A percentile compares a stretch with the other conserved stretches of the same genome.
These are phyloP conservation scores for Zosterops japonicus DNA, from an alignment of 2,113 vertebrate genomes.

Conservation along the genomic window DNA sequence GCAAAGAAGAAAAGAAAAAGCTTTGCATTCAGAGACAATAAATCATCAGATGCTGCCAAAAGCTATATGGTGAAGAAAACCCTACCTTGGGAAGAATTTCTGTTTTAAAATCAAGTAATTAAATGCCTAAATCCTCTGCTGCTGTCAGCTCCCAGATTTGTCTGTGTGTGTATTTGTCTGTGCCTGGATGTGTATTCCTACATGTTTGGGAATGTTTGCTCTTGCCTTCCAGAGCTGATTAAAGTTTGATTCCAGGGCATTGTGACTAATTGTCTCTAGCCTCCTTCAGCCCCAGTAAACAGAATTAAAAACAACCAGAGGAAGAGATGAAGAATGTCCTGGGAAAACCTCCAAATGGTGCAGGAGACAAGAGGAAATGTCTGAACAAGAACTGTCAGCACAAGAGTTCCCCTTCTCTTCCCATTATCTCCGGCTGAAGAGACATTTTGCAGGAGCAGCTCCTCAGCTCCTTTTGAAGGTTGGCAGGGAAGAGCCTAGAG, in stretches of 20 bases:
- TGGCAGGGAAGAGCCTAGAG: neutral
- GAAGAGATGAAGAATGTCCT: slow-evolving; percentile 62
- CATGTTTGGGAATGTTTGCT: slow-evolving; percentile 19
- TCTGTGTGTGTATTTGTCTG: too few relatives aligned
- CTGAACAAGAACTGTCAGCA: slow-evolving; percentile 41
- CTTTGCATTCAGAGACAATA: neutral
- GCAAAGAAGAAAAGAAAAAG: neutral
- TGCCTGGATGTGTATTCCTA: neutral
- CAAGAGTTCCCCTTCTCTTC: slow-evolving; percentile 7
- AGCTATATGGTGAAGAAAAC: neutral
- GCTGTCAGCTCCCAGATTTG: neutral
- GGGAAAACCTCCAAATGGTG: slow-evolving; percentile 63
- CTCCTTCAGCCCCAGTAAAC: slow-evolving; percentile 60
- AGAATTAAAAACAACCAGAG: slow-evolving; percentile 58
- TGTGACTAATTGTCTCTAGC: slow-evolving; percentile 48
- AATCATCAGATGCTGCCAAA: neutral
- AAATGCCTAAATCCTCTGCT: neutral
- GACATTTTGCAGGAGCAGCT: slow-evolving; percentile 17
- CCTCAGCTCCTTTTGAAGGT: neutral
- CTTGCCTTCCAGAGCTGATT: slow-evolving; percentile 44
- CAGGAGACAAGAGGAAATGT: slow-evolving; percentile 23
- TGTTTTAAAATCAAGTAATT: neutral
- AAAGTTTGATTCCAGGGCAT: slow-evolving; percentile 51
- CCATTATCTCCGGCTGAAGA: neutral
- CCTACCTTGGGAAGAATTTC: neutral